Evolutionary conservation across 2,797 vertebrate species (phyloP), one percentile per base, ranked within the genome.

Genomic region (Lacerta agilis): DNA sequence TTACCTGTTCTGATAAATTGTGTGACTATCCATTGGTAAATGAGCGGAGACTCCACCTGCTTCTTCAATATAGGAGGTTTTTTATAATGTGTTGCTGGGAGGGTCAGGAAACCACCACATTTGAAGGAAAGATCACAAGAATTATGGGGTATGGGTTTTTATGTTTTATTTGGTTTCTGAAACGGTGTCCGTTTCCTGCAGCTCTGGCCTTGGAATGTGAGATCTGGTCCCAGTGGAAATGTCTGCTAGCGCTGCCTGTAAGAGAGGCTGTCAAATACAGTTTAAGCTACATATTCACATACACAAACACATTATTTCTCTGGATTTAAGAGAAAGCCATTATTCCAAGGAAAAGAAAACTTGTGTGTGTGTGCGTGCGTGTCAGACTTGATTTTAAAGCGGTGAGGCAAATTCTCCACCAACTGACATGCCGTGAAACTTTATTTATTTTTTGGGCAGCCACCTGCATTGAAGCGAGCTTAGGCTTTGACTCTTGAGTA

Each of bases 161-260:
- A 82, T 79, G 33, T 87, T 90, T 87, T 79, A 90, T 76, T 87
- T 80, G 33, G 55, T 71, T 85, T 80, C 64, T 33, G 41, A 76
- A 82, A 82, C 55, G 41, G 79, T 82, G 83, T 86, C 83, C 29
- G 15, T 43, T 89, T 82, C 23, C 67, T 27, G n/a, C n/a, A 76
- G 55, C 86, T 87, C 41, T 88, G 85, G 90, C 86, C 3, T 27
- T 89, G 82, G 87, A 93, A 86, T 0, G 87, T 67, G 77, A 93
- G 93, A 85, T 6, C 0, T 18, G 25, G 73, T 88, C 90, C 89
- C 86, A 88, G 79, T 75, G 71, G 79, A 79, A 79, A 82, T 75
- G 55, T 75, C 72, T 87, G 86, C 61, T 83, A 23, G 72, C 77
- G 18, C 80, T 87, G 61, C 71, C 38, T 83, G 25, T 15, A 78